Evolutionary conservation across 1,140 invertebrate species (phyloP), one percentile per base, ranked within the genome.

Genomic region (Drosophila ercepeae): DNA sequence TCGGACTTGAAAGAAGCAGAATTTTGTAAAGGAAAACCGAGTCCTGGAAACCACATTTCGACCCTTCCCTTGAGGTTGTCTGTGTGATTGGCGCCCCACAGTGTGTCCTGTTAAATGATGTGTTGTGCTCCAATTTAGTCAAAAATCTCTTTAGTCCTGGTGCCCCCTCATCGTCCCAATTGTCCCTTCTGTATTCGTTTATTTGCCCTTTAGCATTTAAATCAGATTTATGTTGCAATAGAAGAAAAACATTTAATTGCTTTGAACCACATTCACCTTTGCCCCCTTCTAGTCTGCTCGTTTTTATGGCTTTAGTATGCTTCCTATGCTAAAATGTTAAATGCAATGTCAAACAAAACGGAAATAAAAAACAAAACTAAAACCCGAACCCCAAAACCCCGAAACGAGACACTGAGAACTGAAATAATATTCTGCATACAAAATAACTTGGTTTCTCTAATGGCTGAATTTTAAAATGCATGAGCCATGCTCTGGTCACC

Each of bases 401-500:
- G 21, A 21, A 21, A 21, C 21, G 19, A 21, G 25, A n/a, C 21
- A 18, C 4, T 36, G 1, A 32, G 41, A 53, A 44, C 63, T 73
- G 72, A 63, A 86, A 88, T 86, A 86, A 81, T 81, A 83, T 83
- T 86, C 72, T 70, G 81, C 75, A 83, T 83, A 77, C 73, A 84
- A 64, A 88, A 77, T 81, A 88, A 74, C 67, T 69, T 52, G 77
- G 72, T 74, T 73, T 48, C 82, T 86, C 76, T 86, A 86, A 86
- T 86, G 81, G 82, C 48, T 65, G 73, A 57, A 88, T 81, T 86
- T 86, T 86, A 88, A 88, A 86, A 86, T 88, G 82, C 76, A 86
- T 86, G 81, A 88, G 76, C 54, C 54, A 18, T 23, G 39, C 39
- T 48, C 27, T 34, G 41, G 21, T 59, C 13, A 34, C 25, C 29